Evolutionary conservation across 2,888 invertebrate genomes (phyloP), one percentile per base, ranked within the genome.

Genomic region (Germaria angustata): DNA sequence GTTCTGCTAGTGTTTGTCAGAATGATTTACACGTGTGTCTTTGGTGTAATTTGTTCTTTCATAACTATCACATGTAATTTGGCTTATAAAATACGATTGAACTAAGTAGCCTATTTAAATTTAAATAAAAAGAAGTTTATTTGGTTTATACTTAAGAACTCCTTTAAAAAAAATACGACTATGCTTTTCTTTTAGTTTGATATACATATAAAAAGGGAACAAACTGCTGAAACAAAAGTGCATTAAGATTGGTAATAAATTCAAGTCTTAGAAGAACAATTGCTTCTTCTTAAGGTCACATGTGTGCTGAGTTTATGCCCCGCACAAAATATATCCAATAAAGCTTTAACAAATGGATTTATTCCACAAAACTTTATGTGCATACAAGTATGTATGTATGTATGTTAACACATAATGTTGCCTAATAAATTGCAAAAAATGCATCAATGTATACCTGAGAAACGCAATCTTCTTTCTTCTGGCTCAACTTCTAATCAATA

Each of bases 81-180:
- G n/a, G n/a, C n/a, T n/a, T n/a, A n/a, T n/a, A n/a, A n/a, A n/a
- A n/a, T n/a, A n/a, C n/a, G n/a, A n/a, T n/a, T n/a, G n/a, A n/a
- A n/a, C n/a, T n/a, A n/a, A n/a, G n/a, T n/a, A n/a, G n/a, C n/a
- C n/a, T n/a, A n/a, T n/a, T n/a, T n/a, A n/a, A n/a, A n/a, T n/a
- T n/a, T n/a, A n/a, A n/a, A n/a, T n/a, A n/a, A n/a, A n/a, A n/a
- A 57, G 8, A 59, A 79, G 73, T 73, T 73, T 84, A 83, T 72
- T 71, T 65, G 28, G 55, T 71, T 78, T 55, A 71, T 46, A 36
- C 49, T 68, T 51, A 15, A 49, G 61, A 36, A 77, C 22, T 77
- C 49, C 17, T 63, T 63, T n/a, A 13, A 5, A 55, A 13, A 8
- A 53, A 46, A 20, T 46, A 34, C 55, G 24, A 46, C 13, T 63